Base-by-base conservation (phyloP, 2,797 vertebrate species). In the Gallinago solitaria region DNA sequence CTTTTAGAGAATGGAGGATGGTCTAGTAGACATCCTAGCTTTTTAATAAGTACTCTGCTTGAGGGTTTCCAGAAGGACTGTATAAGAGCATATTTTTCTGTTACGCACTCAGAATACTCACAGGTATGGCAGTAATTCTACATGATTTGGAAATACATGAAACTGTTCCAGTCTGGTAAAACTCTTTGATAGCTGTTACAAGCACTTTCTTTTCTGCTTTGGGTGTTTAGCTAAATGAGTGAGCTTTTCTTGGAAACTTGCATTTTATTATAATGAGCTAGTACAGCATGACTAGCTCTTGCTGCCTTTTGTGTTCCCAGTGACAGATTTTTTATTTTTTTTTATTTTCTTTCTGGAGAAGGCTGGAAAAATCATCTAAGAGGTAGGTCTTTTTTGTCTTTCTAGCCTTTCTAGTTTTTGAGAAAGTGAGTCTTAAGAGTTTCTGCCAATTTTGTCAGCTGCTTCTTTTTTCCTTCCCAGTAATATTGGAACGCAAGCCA, bases 131-230 rank as follows among this genome's bases (percentile, higher is more conserved):
- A 24, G 2, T 68, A 43, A 81, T 78, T 83, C 30, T 48, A 2
- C 48, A 5, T 47, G 12, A 16, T 80, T 78, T 82, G 35, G 53
- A 57, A 93, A 45, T 39, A 9, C 1, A 2, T 60, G 12, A 21
- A 70, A 8, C 16, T 67, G 5, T 30, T 74, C 11, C 14, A 21
- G 10, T 65, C 25, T 77, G 39, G 12, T 53, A 50, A 32, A 85
- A 57, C 16, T 67, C 11, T 1, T 0, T n/a, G 9, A 25, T 83
- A 35, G 0, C 7, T 51, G 4, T 60, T 61, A 59, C 30, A 11
- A 75, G 9, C 10, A 11, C 63, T 77, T 65, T 64, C 28, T 77
- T 80, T 59, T 12, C 16, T 69, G 2, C 39, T 78, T 65, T 16
- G 21, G 59, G 33, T 8, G 9, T 47, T 7, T 68, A 45, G 19